Percentiles rank a stretch among this genome's conserved stretches.
Conservation (phyloP, 2,113 vertebrate genomes). For the Hypanus sabinus region DNA sequence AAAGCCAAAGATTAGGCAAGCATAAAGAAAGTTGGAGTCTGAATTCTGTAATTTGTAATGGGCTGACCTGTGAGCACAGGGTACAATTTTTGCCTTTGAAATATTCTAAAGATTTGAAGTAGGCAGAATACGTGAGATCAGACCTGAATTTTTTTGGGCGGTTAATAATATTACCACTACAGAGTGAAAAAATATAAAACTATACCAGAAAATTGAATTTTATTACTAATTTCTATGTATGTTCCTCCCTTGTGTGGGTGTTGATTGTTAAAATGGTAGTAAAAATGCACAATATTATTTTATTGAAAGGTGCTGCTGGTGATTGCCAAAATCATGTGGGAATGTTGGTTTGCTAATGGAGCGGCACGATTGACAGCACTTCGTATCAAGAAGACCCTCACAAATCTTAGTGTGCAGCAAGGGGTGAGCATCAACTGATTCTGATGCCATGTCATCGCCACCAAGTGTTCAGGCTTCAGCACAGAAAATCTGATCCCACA, state of each 20-base stretch:
- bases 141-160: background rate
- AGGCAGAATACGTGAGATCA: background rate
- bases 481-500: constrained; percentile 24
- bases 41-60: background rate
- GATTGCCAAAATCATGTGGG: constrained; percentile 88
- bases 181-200: background rate
- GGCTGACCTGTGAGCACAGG: background rate
- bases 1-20: background rate
- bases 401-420: constrained; percentile 70
- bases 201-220: background rate
- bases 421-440: background rate
- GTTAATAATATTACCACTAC: background rate
- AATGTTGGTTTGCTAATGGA: constrained; percentile 83
- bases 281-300: background rate
- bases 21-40: background rate
- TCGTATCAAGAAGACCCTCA: constrained; percentile 88
- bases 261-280: background rate
- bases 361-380: constrained; percentile 85
- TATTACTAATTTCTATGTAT: background rate
- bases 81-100: background rate
- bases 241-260: background rate
- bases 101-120: background rate
- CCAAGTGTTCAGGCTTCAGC: constrained; percentile 41
- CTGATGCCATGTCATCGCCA: constrained; percentile 60
- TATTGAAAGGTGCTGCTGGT: constrained; percentile 73